Conservation (phyloP, 35 echinoderm and acorn worm species). For the Eucidaris tribuloides region DNA sequence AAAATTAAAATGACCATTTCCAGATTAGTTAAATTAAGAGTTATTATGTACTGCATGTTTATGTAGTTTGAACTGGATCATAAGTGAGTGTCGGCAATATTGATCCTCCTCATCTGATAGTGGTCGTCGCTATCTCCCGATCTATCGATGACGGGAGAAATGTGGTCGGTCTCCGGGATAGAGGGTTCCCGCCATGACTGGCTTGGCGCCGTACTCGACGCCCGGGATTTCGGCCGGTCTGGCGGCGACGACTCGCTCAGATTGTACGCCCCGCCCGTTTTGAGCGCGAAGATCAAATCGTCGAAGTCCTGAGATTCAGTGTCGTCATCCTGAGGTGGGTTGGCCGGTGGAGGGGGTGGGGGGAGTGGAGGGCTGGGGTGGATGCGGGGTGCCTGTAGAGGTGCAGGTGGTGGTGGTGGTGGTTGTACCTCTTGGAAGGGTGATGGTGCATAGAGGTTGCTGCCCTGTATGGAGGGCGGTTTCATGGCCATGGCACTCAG, state of each 20-base stretch:
- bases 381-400: constrained; percentile 20
- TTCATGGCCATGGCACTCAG: neutral
- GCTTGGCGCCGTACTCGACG: neutral
- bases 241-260: constrained; percentile 21
- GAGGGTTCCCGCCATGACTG: constrained; percentile 20
- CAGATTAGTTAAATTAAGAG: too few species aligned
- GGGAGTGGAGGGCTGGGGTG: constrained; percentile 54
- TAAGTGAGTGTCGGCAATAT: constrained; percentile 93
- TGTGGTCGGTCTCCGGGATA: too few species aligned
- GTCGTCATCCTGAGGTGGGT: constrained; percentile 61
- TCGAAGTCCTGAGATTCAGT: constrained; percentile 97
- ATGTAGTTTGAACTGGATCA: too few species aligned
- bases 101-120: constrained; percentile 82
- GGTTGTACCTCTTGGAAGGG: constrained; percentile 57
- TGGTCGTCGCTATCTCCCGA: constrained; percentile 50
- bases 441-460: constrained; percentile 67
- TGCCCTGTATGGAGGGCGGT: constrained; percentile 46
- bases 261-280: constrained; percentile 75
- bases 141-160: neutral
- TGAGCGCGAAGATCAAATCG: constrained; percentile 94
- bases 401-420: neutral
- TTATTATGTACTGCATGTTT: too few species aligned
- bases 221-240: neutral
- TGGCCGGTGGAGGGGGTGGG: constrained; percentile 11
- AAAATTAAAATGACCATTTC: too few species aligned